Conservation (phyloP, 2,888 invertebrate genomes). For the Ectemnius lituratus region DNA sequence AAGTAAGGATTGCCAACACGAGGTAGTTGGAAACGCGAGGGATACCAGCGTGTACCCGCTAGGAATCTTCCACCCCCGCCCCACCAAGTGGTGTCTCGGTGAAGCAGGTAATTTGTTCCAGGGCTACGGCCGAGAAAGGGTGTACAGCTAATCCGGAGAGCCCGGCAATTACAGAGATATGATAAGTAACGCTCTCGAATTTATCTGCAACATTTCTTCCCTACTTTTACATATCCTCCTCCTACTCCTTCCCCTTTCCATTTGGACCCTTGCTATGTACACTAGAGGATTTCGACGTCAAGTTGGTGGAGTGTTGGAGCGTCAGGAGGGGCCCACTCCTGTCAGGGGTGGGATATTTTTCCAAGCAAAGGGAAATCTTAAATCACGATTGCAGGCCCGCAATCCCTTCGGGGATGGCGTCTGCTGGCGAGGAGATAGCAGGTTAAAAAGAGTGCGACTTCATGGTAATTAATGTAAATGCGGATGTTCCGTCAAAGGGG, state of each 20-base stretch:
- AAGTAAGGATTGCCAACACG: slow-evolving; percentile 14
- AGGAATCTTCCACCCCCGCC: neutral
- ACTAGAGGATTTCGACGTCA: too few relatives aligned
- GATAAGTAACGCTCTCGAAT: slow-evolving; percentile 37
- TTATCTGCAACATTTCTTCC: slow-evolving; percentile 3
- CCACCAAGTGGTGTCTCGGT: slow-evolving; percentile 19
- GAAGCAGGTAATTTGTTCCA: slow-evolving; percentile 48
- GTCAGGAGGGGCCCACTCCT: too few relatives aligned
- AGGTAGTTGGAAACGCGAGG: neutral
- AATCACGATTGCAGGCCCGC: neutral
- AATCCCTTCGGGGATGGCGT: too few relatives aligned
- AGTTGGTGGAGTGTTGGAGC: too few relatives aligned
- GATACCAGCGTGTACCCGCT: neutral
- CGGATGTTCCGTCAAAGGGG: neutral
- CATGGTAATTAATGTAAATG: slow-evolving; percentile 7
- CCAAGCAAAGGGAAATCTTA: slow-evolving; percentile 1
- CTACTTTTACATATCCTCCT: too few relatives aligned
- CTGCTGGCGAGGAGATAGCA: too few relatives aligned
- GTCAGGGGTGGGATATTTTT: neutral
- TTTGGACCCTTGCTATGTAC: too few relatives aligned
- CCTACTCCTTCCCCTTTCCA: too few relatives aligned
- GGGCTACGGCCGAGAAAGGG: slow-evolving; percentile 24
- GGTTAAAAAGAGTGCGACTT: too few relatives aligned
- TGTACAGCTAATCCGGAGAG: slow-evolving; percentile 37
- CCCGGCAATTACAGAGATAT: slow-evolving; percentile 41